Percentiles rank a stretch among this genome's conserved stretches.
Conservation (phyloP, 2,797 vertebrate genomes). For the Epinephelus malabaricus region DNA sequence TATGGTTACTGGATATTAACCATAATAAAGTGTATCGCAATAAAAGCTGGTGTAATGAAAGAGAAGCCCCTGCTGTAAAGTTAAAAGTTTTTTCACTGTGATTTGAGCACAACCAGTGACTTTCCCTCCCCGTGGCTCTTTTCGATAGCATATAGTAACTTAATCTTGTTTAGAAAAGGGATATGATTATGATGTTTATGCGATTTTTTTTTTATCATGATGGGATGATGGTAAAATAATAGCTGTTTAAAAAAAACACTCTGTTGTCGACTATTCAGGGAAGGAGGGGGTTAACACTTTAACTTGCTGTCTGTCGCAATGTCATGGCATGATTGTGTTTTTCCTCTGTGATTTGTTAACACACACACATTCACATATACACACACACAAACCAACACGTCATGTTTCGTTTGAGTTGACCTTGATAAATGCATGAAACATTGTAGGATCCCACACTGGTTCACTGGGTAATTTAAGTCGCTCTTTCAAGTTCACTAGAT, state of each 20-base stretch:
- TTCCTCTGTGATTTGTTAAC: constrained; percentile 79
- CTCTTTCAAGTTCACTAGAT: constrained; percentile 38
- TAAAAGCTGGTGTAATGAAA: constrained; percentile 48
- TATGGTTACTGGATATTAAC: constrained; percentile 17
- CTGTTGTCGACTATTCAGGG: constrained; percentile 73
- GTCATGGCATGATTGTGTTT: constrained; percentile 86
- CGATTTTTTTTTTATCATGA: constrained; percentile 72
- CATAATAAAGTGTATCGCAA: constrained; percentile 28
- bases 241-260: constrained; percentile 43
- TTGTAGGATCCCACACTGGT: constrained; percentile 65
- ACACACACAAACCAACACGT: constrained; percentile 50
- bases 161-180: constrained; percentile 73
- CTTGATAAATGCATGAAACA: constrained; percentile 81
- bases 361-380: constrained; percentile 40
- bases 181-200: constrained; percentile 70
- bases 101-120: constrained; percentile 46
- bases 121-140: constrained; percentile 56
- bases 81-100: constrained; percentile 34
- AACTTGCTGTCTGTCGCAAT: constrained; percentile 77
- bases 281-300: constrained; percentile 76
- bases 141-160: constrained; percentile 64
- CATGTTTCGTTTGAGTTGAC: constrained; percentile 70
- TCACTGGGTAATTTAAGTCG: constrained; percentile 58
- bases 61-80: constrained; percentile 32
- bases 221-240: constrained; percentile 65